Evolutionary conservation across 1,140 invertebrate species (phyloP).

Genomic region (Drosophila ohnishii): DNA sequence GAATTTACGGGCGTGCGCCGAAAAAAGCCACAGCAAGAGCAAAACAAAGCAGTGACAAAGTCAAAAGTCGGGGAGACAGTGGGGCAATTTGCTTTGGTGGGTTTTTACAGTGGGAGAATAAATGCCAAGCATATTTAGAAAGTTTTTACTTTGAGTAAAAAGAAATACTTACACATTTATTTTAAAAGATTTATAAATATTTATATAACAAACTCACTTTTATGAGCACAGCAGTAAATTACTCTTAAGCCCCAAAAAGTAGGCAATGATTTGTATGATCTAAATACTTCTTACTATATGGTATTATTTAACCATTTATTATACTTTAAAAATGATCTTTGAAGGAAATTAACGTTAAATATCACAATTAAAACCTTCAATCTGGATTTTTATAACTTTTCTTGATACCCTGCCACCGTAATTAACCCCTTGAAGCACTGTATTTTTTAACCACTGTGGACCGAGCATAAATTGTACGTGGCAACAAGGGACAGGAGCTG

Average conservation of each 20-base stretch:
- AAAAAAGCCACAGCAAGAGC: conserved; percentile 49
- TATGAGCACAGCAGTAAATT: background rate
- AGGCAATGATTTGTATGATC: background rate
- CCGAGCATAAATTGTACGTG: conserved; percentile 44
- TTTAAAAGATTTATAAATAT: background rate
- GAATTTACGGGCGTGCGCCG: conserved; percentile 70
- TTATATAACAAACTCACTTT: background rate
- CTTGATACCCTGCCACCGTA: background rate
- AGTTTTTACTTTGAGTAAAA: background rate
- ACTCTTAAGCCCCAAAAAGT: background rate
- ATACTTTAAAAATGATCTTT: background rate
- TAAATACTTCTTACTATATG: background rate
- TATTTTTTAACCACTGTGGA: conserved; percentile 36
- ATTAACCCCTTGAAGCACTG: background rate
- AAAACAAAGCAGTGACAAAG: conserved; percentile 50
- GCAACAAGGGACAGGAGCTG: conserved; percentile 30
- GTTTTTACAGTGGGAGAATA: background rate
- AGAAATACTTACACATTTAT: too few species aligned
- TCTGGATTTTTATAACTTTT: background rate
- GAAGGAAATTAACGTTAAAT: accelerated
- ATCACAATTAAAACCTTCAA: background rate
- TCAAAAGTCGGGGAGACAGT: conserved; percentile 67
- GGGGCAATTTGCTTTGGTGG: conserved; percentile 15
- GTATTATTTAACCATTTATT: background rate
- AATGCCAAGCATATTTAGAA: background rate